Conservation (phyloP, 2,888 invertebrate species). For the Prosopocoilus inquinatus region DNA sequence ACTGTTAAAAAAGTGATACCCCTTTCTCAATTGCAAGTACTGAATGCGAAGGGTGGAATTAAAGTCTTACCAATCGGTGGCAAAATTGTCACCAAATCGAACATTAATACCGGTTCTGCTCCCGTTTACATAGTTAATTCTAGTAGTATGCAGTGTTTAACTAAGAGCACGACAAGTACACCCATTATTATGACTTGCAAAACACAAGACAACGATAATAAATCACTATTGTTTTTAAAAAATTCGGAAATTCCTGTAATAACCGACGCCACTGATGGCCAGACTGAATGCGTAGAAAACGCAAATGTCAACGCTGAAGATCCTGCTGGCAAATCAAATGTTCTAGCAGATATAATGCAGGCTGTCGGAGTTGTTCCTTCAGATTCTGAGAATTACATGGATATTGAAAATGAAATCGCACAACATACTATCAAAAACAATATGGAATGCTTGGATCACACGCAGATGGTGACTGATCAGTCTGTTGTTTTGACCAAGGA, state of each 20-base stretch:
- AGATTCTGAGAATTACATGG: constrained; percentile 20
- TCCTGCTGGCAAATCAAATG: constrained; percentile 24
- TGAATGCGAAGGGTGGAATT: constrained; percentile 47
- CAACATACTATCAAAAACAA: constrained; percentile 22
- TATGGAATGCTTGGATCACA: background rate
- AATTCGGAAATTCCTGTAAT: constrained; percentile 2
- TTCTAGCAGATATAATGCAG: constrained; percentile 31
- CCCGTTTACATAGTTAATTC: constrained; percentile 42
- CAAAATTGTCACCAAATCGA: constrained; percentile 43
- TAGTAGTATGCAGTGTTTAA: constrained; percentile 27
- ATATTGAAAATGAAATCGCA: constrained; percentile 32
- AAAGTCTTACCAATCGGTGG: constrained; percentile 46
- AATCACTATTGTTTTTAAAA: constrained; percentile 15
- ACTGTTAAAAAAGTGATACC: constrained; percentile 45
- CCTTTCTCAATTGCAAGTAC: constrained; percentile 45
- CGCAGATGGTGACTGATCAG: constrained; percentile 4
- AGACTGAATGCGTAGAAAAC: background rate
- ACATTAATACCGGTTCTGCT: constrained; percentile 33
- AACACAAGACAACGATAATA: constrained; percentile 21
- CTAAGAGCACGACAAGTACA: constrained; percentile 30
- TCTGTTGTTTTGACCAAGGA: constrained; percentile 1
- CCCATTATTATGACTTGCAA: constrained; percentile 29
- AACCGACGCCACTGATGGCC: background rate
- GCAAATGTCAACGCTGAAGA: background rate
- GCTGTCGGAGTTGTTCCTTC: constrained; percentile 27